Base-by-base conservation (phyloP, 64 coral and sea anemone genomes). In the Catalaphyllia jardinei region DNA sequence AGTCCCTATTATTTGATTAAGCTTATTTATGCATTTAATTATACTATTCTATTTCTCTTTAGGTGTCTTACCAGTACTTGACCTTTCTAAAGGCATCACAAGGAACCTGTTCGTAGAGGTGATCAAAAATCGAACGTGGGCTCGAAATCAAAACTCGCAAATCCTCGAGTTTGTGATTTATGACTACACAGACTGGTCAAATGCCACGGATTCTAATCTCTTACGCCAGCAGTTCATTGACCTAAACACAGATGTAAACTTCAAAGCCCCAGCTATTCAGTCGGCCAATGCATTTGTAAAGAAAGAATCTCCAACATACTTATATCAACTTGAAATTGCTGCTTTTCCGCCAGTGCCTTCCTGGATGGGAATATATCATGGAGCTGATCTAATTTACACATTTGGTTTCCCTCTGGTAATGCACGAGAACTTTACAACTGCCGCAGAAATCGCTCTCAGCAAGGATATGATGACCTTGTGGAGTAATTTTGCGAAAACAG, bases 181-280 rank as follows among this genome's bases (percentile, higher is more conserved):
- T 60, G 38, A 92, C 35, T 96, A 96, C 39, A 86, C 90, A 14
- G 90, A 96, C 27, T 96, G 94, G 94, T 62, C 63, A 7, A 96
- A 96, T 31, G 29, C 54, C 24, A 69, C 78, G 38, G 83, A 92
- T 67, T 79, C 87, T 55, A 63, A 80, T 31, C 57, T 89, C 12
- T 85, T 91, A 22, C 62, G 94, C 25, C 79, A 91, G 65, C 79
- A 89, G 7, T 96, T 88, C 67, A 65, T 96, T 0, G 88, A 96
- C 72, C 15, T 96, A 22, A 29, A 76, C 8, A 87, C 90, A 9
- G 94, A 96, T 54, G 71, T 87, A 2, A 78, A 62, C 27, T 96
- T 91, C 30, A 96, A 75, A 60, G 90, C 90, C 11, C 94, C 94
- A 12, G 86, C 90, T 16, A 71, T 96, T 22, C 80, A 25, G 13